These are phyloP conservation scores for Marasmarcha lunaedactyla DNA, from an alignment of 2,888 invertebrate species.

Conservation along the genomic window DNA sequence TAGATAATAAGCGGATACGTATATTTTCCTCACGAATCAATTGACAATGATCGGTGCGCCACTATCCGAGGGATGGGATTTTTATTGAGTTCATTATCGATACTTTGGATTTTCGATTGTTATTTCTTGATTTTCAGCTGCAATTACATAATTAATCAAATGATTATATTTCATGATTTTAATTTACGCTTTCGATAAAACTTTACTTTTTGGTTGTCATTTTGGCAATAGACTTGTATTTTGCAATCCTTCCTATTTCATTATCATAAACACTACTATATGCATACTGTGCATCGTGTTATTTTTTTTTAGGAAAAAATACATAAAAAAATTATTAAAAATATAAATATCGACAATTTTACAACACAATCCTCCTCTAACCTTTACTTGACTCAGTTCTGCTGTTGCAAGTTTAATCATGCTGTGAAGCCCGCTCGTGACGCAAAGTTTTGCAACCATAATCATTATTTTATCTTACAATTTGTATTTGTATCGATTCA, in stretches of 20 bases:
- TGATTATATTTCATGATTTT: too few species aligned
- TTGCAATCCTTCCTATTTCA: too few species aligned
- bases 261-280: too few species aligned
- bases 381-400: slow-evolving; percentile 63
- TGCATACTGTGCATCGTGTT: too few species aligned
- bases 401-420: slow-evolving; percentile 70
- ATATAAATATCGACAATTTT: slow-evolving; percentile 13
- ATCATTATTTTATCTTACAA: slow-evolving; percentile 69
- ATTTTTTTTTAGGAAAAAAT: too few species aligned
- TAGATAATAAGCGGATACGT: slow-evolving; percentile 68
- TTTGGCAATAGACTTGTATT: too few species aligned
- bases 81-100: slow-evolving; percentile 19
- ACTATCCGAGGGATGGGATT: slow-evolving; percentile 31
- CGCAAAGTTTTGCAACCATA: slow-evolving; percentile 64
- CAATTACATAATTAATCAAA: too few species aligned
- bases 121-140: too few species aligned
- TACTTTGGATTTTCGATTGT: too few species aligned
- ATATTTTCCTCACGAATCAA: slow-evolving; percentile 68
- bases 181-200: too few species aligned
- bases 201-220: too few species aligned
- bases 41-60: slow-evolving; percentile 66
- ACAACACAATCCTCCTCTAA: slow-evolving; percentile 32
- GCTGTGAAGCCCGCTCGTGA: slow-evolving; percentile 41
- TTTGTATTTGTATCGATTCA: slow-evolving; percentile 53
- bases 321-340: too few species aligned